Base-by-base conservation (phyloP, 2,797 vertebrate genomes). In the Leptodactylus fallax region DNA sequence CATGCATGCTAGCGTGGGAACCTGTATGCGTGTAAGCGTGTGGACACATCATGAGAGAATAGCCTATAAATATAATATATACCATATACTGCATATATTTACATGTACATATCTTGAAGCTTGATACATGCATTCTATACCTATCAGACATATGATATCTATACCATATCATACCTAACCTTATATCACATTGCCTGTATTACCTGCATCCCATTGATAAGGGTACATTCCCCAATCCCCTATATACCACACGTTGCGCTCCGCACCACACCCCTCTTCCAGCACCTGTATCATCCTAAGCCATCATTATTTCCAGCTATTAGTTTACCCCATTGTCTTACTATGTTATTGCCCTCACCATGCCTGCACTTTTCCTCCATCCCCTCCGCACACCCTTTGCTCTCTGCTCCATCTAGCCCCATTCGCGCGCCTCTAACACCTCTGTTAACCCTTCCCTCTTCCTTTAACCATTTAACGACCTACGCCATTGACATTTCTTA, bases 401-500 rank as follows among this genome's bases (percentile, higher is more conserved):
- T 53, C 51, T 53, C 51, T 19, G 19, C 27, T 56, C 17, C 10
- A 17, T 49, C 69, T 36, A 16, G 3, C 19, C 36, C 6, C 51
- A 25, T 60, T 51, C 36, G 12, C 36, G 6, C 47, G 2, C 82
- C 69, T 45, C 51, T 71, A 56, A 53, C 71, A 17, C 23, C 45
- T 55, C 49, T 16, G 3, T 65, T 58, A 27, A 53, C 63, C 78
- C 21, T 25, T 9, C 53, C 25, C 13, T 79, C 53, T 27, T 2
- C 53, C 19, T 10, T 63, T 65, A 83, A 71, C 83, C 77, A 21
- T 83, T 74, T 74, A 51, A 60, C n/a, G 21, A 17, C 1, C 69
- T 49, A 17, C n/a, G n/a, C 45, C 14, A 45, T 65, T 78, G 7
- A 2, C 25, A 23, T n/a, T 3, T 90, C 96, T 96, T 94, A 98